Evolutionary conservation across 2,888 invertebrate species (phyloP).

Genomic region (Cynaeus angustus): DNA sequence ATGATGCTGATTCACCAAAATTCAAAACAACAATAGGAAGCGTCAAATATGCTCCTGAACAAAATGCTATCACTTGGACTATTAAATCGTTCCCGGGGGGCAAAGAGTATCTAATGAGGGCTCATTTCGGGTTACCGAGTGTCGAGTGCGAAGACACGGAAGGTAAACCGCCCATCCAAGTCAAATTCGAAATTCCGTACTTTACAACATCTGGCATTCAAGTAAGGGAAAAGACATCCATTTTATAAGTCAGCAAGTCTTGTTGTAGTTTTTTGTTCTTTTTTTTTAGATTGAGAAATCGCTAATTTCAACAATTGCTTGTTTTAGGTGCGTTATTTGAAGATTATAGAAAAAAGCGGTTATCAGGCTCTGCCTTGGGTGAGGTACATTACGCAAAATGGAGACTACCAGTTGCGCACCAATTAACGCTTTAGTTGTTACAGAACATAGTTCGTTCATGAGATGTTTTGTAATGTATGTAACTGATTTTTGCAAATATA

Average conservation of each 20-base stretch:
- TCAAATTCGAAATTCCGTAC: slow-evolving; percentile 99
- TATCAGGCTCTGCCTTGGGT: slow-evolving; percentile 99
- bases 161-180: slow-evolving; percentile 98
- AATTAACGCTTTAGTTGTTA: slow-evolving; percentile 74
- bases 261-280: no score
- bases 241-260: no score
- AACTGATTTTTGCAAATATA: slow-evolving; percentile 32
- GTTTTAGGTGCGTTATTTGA: slow-evolving; percentile 85
- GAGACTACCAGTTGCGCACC: slow-evolving; percentile 97
- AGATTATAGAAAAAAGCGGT: slow-evolving; percentile 99
- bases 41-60: slow-evolving; percentile 97
- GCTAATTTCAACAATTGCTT: no score
- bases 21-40: slow-evolving; percentile 98
- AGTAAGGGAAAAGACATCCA: slow-evolving; percentile 72
- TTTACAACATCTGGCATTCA: slow-evolving; percentile 99
- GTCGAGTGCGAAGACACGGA: slow-evolving; percentile 95
- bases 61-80: slow-evolving; percentile 97
- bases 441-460: slow-evolving; percentile 6
- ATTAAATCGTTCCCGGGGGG: slow-evolving; percentile 98
- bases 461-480: slow-evolving; percentile 23
- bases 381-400: slow-evolving; percentile 99
- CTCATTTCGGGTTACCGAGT: slow-evolving; percentile 97
- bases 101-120: slow-evolving; percentile 98
- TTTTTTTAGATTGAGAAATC: no score
- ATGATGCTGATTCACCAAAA: slow-evolving; percentile 98